Conservation (phyloP, 2,113 vertebrate species). For the Tetrax tetrax region DNA sequence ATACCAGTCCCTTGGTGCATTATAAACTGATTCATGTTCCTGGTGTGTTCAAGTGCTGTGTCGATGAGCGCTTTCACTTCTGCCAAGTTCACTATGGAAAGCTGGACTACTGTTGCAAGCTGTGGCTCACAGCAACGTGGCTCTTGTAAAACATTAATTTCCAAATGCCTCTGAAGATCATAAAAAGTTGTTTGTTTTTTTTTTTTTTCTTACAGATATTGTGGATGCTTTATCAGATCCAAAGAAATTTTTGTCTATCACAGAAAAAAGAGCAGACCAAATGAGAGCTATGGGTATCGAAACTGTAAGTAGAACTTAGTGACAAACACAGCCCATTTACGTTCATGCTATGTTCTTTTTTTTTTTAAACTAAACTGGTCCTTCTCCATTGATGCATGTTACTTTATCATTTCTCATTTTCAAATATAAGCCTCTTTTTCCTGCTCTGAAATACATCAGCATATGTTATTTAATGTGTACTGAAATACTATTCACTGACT, state of each 20-base stretch:
- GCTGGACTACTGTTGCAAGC: neutral
- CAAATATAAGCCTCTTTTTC: neutral
- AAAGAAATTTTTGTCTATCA: conserved; percentile 98
- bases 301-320: conserved; percentile 80
- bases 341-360: neutral
- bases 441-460: neutral
- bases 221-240: conserved; percentile 98
- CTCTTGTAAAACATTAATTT: neutral
- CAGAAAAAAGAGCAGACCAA: conserved; percentile 97
- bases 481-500: neutral
- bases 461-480: neutral
- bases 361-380: neutral
- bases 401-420: neutral
- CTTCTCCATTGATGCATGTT: neutral
- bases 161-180: neutral
- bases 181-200: neutral
- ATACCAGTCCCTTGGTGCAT: neutral
- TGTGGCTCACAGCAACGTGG: neutral
- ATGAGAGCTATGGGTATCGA: conserved; percentile 99
- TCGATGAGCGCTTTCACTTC: neutral
- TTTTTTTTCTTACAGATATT: conserved; percentile 80
- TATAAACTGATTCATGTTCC: neutral
- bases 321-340: neutral
- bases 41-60: neutral
- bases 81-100: neutral